phyloP scores from a whole-genome alignment of 2,888 invertebrate genomes.

The Microdon myrmicae region DNA sequence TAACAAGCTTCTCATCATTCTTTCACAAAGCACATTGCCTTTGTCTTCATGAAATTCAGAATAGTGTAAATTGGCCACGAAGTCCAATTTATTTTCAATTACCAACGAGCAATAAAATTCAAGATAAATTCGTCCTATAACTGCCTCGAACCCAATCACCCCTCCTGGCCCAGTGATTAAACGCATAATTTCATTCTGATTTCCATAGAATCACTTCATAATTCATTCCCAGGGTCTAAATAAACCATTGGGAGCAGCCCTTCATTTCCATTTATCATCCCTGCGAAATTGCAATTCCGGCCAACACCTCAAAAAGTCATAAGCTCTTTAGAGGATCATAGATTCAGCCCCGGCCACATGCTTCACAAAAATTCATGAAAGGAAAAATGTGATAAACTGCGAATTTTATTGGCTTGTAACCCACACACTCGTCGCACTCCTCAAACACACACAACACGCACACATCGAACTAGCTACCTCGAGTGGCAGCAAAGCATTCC shows the following conservation, averaged over 20 bases:
- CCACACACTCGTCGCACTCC: too few species aligned
- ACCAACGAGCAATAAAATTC: too few species aligned
- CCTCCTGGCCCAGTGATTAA: constrained; percentile 9
- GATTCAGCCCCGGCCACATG: neutral
- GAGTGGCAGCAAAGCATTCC: constrained; percentile 25
- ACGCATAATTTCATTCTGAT: constrained; percentile 7
- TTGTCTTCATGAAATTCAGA: too few species aligned
- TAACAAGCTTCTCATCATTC: too few species aligned
- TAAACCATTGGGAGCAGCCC: constrained; percentile 15
- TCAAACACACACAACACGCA: too few species aligned
- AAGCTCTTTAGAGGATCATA: constrained; percentile 2
- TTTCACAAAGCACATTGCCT: too few species aligned
- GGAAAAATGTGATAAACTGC: constrained; percentile 43
- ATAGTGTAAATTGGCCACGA: too few species aligned
- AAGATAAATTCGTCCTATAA: too few species aligned
- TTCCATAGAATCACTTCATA: constrained; percentile 33
- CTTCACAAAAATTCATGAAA: constrained; percentile 36
- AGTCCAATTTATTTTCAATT: too few species aligned
- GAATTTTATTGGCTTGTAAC: constrained; percentile 42
- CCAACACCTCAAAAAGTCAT: constrained; percentile 33
- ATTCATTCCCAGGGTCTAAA: constrained; percentile 27
- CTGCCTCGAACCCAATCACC: constrained; percentile 9
- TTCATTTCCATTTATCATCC: constrained; percentile 28
- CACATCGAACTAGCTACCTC: neutral
- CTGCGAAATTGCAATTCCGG: constrained; percentile 32